Evolutionary conservation across 2,888 invertebrate genomes (phyloP).

Genomic region (Nomada fucata): DNA sequence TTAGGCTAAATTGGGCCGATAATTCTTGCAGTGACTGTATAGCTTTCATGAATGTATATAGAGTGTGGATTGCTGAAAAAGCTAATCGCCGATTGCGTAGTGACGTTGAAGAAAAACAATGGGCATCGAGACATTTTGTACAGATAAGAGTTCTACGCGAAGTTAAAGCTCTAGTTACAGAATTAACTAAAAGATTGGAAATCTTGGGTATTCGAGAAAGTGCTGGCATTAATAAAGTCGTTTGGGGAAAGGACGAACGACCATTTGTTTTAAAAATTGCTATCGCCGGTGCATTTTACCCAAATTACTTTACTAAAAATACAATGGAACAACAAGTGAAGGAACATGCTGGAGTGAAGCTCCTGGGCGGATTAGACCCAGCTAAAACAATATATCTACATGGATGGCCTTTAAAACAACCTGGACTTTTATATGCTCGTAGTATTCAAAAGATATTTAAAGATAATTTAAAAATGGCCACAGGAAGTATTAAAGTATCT

Average conservation of each 20-base stretch:
- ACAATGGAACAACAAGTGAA: constrained; percentile 82
- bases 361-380: constrained; percentile 91
- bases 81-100: constrained; percentile 86
- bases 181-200: constrained; percentile 88
- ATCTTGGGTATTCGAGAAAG: constrained; percentile 87
- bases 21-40: constrained; percentile 94
- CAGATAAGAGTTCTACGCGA: constrained; percentile 90
- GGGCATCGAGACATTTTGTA: constrained; percentile 90
- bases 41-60: constrained; percentile 92
- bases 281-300: constrained; percentile 96
- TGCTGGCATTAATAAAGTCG: constrained; percentile 83
- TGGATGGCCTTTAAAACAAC: constrained; percentile 86
- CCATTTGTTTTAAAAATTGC: constrained; percentile 89
- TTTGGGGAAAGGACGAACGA: constrained; percentile 85
- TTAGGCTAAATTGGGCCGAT: constrained; percentile 92
- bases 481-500: constrained; percentile 66
- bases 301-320: constrained; percentile 92
- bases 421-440: constrained; percentile 89
- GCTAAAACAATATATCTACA: constrained; percentile 89
- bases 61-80: constrained; percentile 90
- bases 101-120: constrained; percentile 85
- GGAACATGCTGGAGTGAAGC: constrained; percentile 88
- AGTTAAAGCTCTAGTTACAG: constrained; percentile 89
- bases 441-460: constrained; percentile 87
- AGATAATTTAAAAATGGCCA: constrained; percentile 76